phyloP scores from a whole-genome alignment of 2,888 invertebrate species.

The Camponotus fellah region DNA sequence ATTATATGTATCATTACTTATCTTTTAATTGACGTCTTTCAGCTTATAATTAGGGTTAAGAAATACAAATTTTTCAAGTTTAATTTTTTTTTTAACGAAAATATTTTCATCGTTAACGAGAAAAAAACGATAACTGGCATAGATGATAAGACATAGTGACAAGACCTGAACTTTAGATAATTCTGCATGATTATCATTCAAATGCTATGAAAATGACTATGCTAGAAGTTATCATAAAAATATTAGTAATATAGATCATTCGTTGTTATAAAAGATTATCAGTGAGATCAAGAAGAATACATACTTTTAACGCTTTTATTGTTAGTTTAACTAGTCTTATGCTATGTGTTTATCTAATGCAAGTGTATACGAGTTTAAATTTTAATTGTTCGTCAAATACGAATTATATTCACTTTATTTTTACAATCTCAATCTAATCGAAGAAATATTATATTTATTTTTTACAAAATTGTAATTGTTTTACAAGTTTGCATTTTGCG shows the following conservation, averaged over 20 bases:
- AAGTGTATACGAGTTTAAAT: background rate
- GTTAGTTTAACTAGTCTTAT: background rate
- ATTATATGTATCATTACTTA: background rate
- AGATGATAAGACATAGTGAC: background rate
- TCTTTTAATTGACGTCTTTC: background rate
- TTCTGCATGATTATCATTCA: background rate
- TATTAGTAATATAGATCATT: constrained; percentile 3
- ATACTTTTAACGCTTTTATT: background rate
- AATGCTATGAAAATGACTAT: background rate
- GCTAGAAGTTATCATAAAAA: background rate
- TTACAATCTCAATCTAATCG: background rate
- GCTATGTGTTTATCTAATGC: background rate
- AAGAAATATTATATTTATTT: background rate
- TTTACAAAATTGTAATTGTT: too few relatives aligned
- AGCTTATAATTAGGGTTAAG: background rate
- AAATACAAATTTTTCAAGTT: background rate
- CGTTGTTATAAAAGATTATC: background rate
- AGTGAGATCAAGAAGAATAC: too few relatives aligned
- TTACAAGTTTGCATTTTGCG: background rate
- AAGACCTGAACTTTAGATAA: constrained; percentile 54
- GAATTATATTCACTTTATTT: background rate
- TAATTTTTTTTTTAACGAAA: background rate
- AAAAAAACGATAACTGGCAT: background rate
- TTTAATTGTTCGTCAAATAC: background rate
- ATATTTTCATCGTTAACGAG: background rate